These are phyloP conservation scores for Hesperia comma DNA, from an alignment of 2,888 invertebrate species.

Conservation along the genomic window DNA sequence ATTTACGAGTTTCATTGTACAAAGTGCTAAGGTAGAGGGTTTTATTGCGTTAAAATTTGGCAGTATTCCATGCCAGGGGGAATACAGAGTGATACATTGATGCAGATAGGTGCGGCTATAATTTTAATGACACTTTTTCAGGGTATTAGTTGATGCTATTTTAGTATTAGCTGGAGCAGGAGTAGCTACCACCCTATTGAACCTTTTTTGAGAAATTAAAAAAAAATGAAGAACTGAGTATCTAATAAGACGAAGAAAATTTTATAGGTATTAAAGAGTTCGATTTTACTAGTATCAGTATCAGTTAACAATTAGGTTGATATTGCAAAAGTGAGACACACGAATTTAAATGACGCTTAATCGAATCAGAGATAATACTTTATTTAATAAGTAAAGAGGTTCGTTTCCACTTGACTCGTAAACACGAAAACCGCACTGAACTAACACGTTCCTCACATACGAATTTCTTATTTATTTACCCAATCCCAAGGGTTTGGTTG, in stretches of 20 bases:
- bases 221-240: too few species aligned
- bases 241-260: too few species aligned
- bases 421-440: not conserved
- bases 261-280: too few species aligned
- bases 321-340: too few species aligned
- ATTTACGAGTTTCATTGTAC: not conserved
- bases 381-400: not conserved
- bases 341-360: too few species aligned
- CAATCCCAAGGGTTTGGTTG: slow-evolving; percentile 16
- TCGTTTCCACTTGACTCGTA: not conserved
- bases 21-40: slow-evolving; percentile 1
- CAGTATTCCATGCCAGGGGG: not conserved
- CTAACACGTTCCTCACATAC: slow-evolving; percentile 4
- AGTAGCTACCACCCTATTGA: too few species aligned
- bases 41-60: not conserved
- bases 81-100: not conserved
- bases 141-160: too few species aligned
- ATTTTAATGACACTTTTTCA: not conserved
- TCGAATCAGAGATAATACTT: not conserved
- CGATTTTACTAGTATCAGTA: too few species aligned
- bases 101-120: not conserved
- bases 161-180: too few species aligned
- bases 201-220: too few species aligned
- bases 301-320: too few species aligned
- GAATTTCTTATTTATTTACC: slow-evolving; percentile 11